These are phyloP conservation scores for Salarias fasciatus DNA, from an alignment of 2,797 vertebrate species.

Conservation along the genomic window DNA sequence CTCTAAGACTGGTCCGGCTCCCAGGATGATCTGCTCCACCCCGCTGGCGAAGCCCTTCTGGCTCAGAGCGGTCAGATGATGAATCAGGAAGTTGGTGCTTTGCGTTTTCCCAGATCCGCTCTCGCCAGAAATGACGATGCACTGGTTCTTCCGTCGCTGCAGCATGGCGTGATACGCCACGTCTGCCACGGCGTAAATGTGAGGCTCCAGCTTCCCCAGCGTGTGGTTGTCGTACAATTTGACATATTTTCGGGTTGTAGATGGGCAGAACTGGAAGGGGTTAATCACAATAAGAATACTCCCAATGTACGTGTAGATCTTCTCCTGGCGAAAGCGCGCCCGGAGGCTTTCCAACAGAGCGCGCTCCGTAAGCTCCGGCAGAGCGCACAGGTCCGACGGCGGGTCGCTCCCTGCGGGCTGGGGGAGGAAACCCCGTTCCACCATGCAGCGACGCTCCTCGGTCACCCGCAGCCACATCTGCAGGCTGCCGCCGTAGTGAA, in stretches of 20 bases:
- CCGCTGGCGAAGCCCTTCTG: conserved; percentile 98
- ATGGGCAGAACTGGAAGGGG: conserved; percentile 96
- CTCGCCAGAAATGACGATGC: conserved; percentile 96
- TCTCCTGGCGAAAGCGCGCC: conserved; percentile 94
- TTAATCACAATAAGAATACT: conserved; percentile 97
- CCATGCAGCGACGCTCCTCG: conserved; percentile 90
- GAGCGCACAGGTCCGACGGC: conserved; percentile 90
- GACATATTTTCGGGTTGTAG: conserved; percentile 97
- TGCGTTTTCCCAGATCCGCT: conserved; percentile 97
- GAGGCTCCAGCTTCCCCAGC: conserved; percentile 93
- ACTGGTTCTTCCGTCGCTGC: conserved; percentile 91
- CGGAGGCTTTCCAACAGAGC: conserved; percentile 92
- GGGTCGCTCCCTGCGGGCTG: conserved; percentile 91
- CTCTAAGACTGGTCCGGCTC: conserved; percentile 96
- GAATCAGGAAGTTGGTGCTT: conserved; percentile 98
- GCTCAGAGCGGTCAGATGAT: conserved; percentile 96
- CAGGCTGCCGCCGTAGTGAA: conserved; percentile 91
- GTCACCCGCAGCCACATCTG: conserved; percentile 97
- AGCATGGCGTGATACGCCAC: conserved; percentile 97
- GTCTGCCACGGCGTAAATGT: conserved; percentile 96
- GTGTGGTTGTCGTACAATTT: conserved; percentile 97
- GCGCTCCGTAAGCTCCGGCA: conserved; percentile 93
- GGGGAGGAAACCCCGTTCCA: conserved; percentile 95
- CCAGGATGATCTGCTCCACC: conserved; percentile 98
- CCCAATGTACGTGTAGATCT: conserved; percentile 97